phyloP scores from a whole-genome alignment of 2,797 vertebrate species.

The Morelia viridis region DNA sequence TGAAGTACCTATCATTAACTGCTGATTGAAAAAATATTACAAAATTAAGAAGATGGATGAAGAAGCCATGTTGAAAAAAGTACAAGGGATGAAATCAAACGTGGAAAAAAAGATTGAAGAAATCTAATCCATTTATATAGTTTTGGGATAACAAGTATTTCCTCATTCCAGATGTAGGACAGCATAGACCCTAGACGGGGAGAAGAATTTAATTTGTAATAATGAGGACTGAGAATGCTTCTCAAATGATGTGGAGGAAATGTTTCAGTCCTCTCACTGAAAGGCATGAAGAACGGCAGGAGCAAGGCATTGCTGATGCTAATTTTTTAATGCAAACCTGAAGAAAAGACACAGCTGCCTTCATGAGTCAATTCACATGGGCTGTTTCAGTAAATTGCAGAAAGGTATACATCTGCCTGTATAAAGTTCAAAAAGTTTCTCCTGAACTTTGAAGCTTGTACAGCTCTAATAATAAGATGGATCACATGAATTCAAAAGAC shows the following conservation, averaged over 20 bases:
- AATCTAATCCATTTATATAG: background rate
- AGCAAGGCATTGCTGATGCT: background rate
- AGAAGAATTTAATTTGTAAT: background rate
- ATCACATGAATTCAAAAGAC: background rate
- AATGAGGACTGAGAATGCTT: background rate
- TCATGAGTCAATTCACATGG: background rate
- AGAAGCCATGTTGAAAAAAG: background rate
- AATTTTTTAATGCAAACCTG: background rate
- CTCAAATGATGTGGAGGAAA: background rate
- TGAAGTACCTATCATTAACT: background rate
- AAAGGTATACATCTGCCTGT: background rate
- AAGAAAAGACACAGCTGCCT: background rate
- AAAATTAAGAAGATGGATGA: conserved; percentile 14
- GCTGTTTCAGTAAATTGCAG: background rate
- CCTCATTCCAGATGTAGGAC: background rate
- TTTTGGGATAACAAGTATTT: background rate
- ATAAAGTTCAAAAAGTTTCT: background rate
- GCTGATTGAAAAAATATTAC: conserved; percentile 8
- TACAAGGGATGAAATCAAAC: background rate
- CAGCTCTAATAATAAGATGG: background rate
- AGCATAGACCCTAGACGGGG: no score
- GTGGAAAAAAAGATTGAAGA: no score
- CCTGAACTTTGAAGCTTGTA: background rate
- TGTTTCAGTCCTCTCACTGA: background rate
- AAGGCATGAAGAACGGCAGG: background rate